Evolutionary conservation across 2,888 invertebrate species (phyloP).

Genomic region (Andricus curvator): DNA sequence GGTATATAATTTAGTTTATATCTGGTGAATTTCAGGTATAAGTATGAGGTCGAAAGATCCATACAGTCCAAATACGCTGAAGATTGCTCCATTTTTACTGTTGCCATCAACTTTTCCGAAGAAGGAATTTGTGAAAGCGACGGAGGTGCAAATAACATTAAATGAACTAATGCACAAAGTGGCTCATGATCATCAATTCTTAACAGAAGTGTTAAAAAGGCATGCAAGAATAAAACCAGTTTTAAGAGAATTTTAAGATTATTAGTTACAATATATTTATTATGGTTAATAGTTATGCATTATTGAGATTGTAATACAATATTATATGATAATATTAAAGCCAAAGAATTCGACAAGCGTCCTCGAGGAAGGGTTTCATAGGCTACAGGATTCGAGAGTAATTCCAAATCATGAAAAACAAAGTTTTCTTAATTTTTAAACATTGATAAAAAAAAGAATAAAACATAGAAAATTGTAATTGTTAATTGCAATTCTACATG

Average conservation of each 20-base stretch:
- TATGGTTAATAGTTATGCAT: not conserved
- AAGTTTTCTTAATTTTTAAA: too few relatives aligned
- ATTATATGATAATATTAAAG: too few relatives aligned
- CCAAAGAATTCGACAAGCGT: too few relatives aligned
- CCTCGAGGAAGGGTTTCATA: too few relatives aligned
- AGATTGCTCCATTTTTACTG: conserved; percentile 80
- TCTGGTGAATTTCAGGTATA: conserved; percentile 68
- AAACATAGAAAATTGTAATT: too few relatives aligned
- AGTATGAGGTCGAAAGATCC: conserved; percentile 77
- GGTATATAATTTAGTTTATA: conserved; percentile 7
- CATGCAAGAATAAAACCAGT: conserved; percentile 47
- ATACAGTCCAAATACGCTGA: conserved; percentile 76
- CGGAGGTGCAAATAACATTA: conserved; percentile 79
- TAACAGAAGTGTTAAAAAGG: conserved; percentile 74
- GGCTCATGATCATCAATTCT: conserved; percentile 81
- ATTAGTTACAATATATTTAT: not conserved
- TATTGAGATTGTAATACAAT: too few relatives aligned
- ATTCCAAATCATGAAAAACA: too few relatives aligned
- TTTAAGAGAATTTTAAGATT: not conserved
- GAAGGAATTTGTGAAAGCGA: conserved; percentile 79
- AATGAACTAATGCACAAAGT: conserved; percentile 82
- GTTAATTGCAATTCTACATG: too few relatives aligned
- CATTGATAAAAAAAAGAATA: too few relatives aligned
- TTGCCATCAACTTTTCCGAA: conserved; percentile 81
- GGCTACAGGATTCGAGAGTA: too few relatives aligned